phyloP scores from a whole-genome alignment of 2,797 vertebrate genomes.

The Squalus acanthias region DNA sequence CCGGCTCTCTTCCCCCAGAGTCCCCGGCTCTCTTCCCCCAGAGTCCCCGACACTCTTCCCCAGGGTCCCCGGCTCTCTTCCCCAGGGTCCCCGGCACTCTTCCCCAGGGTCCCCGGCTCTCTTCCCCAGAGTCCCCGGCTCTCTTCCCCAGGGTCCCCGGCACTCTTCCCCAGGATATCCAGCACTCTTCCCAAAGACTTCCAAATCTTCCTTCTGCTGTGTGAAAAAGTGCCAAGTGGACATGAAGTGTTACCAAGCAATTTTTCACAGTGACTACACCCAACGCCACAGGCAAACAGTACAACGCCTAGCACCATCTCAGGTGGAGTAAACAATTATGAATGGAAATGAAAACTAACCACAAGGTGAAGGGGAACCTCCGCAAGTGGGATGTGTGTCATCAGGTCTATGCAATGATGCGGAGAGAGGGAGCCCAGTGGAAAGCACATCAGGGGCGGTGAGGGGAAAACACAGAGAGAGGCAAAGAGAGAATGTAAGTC shows the following conservation, averaged over 20 bases:
- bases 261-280: constrained; percentile 55
- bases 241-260: constrained; percentile 55
- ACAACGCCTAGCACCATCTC: not conserved
- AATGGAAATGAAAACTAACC: too few relatives aligned
- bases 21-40: not conserved
- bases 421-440: too few relatives aligned
- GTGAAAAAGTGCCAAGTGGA: constrained; percentile 55
- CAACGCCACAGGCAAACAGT: constrained; percentile 44
- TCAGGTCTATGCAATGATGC: not conserved
- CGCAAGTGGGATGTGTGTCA: too few relatives aligned
- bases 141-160: constrained; percentile 26
- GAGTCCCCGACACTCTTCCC: not conserved
- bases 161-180: not conserved
- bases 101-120: not conserved
- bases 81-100: too few relatives aligned
- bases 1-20: too few relatives aligned
- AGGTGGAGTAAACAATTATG: too few relatives aligned
- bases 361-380: too few relatives aligned
- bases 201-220: constrained; percentile 58
- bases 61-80: not conserved
- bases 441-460: not conserved
- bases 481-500: not conserved
- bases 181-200: constrained; percentile 21
- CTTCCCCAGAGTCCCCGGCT: not conserved
- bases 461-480: not conserved